These are phyloP conservation scores for Trichonephila inaurata DNA, from an alignment of 1,140 invertebrate species.

Conservation along the genomic window DNA sequence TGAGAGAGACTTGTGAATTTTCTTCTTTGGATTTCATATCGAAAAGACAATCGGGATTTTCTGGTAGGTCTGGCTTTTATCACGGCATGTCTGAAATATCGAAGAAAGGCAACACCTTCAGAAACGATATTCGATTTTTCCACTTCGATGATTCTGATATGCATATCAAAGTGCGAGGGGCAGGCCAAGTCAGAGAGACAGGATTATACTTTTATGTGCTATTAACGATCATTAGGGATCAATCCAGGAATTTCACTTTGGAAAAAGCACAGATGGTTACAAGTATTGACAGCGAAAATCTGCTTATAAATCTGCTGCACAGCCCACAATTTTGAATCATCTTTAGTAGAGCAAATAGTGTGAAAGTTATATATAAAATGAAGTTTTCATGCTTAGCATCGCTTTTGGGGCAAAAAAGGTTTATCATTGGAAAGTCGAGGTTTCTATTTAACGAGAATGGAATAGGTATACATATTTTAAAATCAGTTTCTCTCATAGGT, in stretches of 20 bases:
- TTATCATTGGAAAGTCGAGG: background rate
- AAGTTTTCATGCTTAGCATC: background rate
- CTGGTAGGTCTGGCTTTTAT: constrained; percentile 68
- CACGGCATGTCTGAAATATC: constrained; percentile 64
- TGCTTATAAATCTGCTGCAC: constrained; percentile 65
- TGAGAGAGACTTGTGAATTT: constrained; percentile 69
- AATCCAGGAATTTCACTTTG: constrained; percentile 68
- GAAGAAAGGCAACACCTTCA: constrained; percentile 69
- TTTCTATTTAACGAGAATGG: background rate
- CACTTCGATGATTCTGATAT: constrained; percentile 72
- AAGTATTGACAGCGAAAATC: constrained; percentile 70
- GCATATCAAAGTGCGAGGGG: constrained; percentile 67
- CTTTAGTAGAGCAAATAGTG: background rate
- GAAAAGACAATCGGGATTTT: constrained; percentile 53
- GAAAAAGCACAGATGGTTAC: constrained; percentile 70
- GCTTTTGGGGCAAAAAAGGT: background rate
- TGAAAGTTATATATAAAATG: background rate
- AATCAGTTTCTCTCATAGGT: background rate
- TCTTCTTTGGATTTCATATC: constrained; percentile 67
- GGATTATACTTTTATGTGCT: constrained; percentile 67
- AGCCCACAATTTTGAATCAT: constrained; percentile 66
- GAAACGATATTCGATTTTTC: constrained; percentile 71
- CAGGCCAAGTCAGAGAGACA: constrained; percentile 53
- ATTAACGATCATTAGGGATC: constrained; percentile 65
- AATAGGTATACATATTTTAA: background rate